Evolutionary conservation across 2,888 invertebrate species (phyloP), one percentile per base, ranked within the genome.

Genomic region (Drosophila bunnanda): DNA sequence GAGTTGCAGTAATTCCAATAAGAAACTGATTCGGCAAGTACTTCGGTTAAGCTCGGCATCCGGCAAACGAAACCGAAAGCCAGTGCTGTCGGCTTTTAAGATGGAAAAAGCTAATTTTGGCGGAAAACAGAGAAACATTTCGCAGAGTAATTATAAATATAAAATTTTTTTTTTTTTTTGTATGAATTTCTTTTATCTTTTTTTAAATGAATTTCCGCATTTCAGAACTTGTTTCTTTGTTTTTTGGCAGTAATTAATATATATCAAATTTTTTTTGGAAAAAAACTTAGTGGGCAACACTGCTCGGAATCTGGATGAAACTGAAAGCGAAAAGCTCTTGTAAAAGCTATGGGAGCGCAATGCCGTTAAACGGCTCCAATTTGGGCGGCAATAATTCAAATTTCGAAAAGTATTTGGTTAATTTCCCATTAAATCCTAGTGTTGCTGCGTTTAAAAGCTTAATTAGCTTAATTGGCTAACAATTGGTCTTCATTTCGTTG

Each of bases 31-130:
- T n/a, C 25, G 36, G 36, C 25, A 38, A 36, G 38, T 34, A 38
- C 62, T 60, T 60, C 38, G 44, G 59, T 7, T 36, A 36, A 32
- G 50, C 13, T 46, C 34, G 60, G 43, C 15, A 41, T 4, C 13
- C 58, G 25, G 15, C 59, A 17, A 58, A 25, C 17, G 36, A 32
- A 65, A 44, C 28, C 17, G 66, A 66, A 66, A 66, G 66, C 66
- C 36, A 67, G 34, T 53, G 65, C 43, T 60, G 57, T 28, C 32
- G 10, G n/a, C 2, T 15, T 20, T 30, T 34, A 0, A 12, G 20
- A 4, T 12, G 8, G 17, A 17, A 12, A n/a, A 22, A 41, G 60
- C 39, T 12, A 1, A 7, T 9, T 39, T 32, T 38, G 8, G 25
- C 10, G 25, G 32, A 13, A 20, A 34, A 34, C 10, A 50, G 15